Conservation (phyloP, 2,797 vertebrate species). For the Anguilla anguilla region DNA sequence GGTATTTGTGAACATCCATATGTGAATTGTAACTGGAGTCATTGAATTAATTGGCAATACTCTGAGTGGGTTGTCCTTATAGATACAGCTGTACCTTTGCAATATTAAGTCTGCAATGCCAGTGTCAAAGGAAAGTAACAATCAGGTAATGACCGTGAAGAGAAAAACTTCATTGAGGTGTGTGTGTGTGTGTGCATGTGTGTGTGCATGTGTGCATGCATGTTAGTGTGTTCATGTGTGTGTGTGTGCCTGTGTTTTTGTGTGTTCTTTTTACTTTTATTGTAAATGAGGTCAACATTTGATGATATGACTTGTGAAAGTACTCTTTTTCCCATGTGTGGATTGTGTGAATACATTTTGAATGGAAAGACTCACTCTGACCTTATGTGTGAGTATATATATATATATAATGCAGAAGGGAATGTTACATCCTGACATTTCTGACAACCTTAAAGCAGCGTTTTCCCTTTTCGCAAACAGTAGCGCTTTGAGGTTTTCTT, state of each 20-base stretch:
- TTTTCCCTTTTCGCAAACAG: neutral
- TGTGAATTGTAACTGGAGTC: neutral
- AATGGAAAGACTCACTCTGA: conserved; percentile 38
- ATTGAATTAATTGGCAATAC: neutral
- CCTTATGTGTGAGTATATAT: conserved; percentile 44
- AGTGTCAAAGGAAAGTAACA: neutral
- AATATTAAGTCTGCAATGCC: neutral
- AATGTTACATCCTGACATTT: neutral
- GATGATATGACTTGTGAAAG: conserved; percentile 30
- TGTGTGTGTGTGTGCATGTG: neutral
- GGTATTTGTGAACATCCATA: neutral
- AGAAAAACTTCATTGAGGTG: neutral
- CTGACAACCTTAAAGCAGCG: neutral
- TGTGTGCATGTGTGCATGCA: neutral
- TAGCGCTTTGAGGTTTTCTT: neutral
- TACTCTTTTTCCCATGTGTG: neutral
- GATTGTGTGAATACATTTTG: conserved; percentile 24
- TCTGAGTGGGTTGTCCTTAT: neutral
- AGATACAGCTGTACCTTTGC: neutral
- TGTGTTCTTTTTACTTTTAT: neutral
- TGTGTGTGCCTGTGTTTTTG: neutral
- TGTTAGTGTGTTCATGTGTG: too few relatives aligned
- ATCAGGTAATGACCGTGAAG: neutral
- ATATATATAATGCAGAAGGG: conserved; percentile 9
- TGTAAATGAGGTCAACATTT: neutral